Base-by-base conservation (phyloP, 2,797 vertebrate genomes). In the Oreonectes daqikongensis region DNA sequence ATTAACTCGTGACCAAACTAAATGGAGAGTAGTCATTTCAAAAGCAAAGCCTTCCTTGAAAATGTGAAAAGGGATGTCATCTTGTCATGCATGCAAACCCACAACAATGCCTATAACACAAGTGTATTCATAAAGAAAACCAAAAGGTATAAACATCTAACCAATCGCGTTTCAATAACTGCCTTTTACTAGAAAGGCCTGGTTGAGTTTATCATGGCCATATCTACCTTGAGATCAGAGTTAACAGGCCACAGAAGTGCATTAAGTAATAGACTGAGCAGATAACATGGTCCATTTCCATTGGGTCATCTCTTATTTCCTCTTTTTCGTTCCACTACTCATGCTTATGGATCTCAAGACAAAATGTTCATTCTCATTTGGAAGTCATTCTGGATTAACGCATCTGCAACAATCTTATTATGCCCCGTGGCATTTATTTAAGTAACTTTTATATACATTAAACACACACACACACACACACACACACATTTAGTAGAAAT, bases 191-290 rank as follows among this genome's bases (percentile, higher is more conserved):
- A 70, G 38, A 69, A 61, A 28, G 11, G 24, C 30, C 59, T 38
- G 8, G 53, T 77, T 30, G 22, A 53, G 75, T 63, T 77, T 28
- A 77, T 63, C 55, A 38, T 20, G 42, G 20, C 53, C 69, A 66
- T 50, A 48, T 69, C 74, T 50, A 28, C 26, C 24, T 53, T 18
- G 5, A 69, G 30, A 64, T 69, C 24, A 70, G 55, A 63, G 66
- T 69, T 48, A 77, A 77, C 67, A 70, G 65, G 18, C 55, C 75
- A 63, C 67, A 77, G 44, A 64, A 64, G 46, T 53, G 59, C 46
- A 77, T 77, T 42, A 77, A 77, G 67, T 77, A 77, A 70, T 63
- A 77, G 57, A 28, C 44, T 32, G 57, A 69, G 75, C 57, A 64
- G 75, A 69, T 70, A 77, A 52, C 67, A 77, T 53, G 67, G 44